phyloP scores from a whole-genome alignment of 2,797 vertebrate species.

The Lutjanus campechanus region DNA sequence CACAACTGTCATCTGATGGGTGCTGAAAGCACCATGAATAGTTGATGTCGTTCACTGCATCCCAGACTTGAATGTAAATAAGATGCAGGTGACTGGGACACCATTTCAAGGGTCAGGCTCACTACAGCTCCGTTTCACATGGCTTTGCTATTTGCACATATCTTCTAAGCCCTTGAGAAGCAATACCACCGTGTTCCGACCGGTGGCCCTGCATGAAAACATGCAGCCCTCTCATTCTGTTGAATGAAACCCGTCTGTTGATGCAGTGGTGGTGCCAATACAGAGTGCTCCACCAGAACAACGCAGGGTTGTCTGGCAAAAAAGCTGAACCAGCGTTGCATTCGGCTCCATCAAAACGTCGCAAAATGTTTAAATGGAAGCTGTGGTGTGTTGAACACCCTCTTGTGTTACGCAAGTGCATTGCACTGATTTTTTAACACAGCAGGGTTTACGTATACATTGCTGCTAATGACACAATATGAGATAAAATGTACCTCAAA shows the following conservation, averaged over 20 bases:
- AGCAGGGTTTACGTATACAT: too few species aligned
- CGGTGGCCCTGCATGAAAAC: background rate
- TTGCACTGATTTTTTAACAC: too few species aligned
- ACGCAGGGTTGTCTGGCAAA: too few species aligned
- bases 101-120: constrained; percentile 73
- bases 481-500: too few species aligned
- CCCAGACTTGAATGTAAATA: constrained; percentile 77
- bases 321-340: too few species aligned
- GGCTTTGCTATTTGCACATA: constrained; percentile 29
- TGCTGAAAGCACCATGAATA: constrained; percentile 78
- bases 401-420: too few species aligned
- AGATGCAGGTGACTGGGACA: constrained; percentile 70
- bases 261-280: background rate
- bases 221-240: background rate
- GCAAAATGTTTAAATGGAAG: too few species aligned
- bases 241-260: background rate
- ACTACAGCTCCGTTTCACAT: constrained; percentile 59
- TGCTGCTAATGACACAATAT: too few species aligned
- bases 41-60: constrained; percentile 78
- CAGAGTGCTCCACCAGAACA: too few species aligned
- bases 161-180: background rate
- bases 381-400: too few species aligned
- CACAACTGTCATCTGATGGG: constrained; percentile 57
- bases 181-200: background rate
- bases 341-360: too few species aligned